Evolutionary conservation across 1,140 invertebrate species (phyloP), one percentile per base, ranked within the genome.

Genomic region (Ceratina japonica): DNA sequence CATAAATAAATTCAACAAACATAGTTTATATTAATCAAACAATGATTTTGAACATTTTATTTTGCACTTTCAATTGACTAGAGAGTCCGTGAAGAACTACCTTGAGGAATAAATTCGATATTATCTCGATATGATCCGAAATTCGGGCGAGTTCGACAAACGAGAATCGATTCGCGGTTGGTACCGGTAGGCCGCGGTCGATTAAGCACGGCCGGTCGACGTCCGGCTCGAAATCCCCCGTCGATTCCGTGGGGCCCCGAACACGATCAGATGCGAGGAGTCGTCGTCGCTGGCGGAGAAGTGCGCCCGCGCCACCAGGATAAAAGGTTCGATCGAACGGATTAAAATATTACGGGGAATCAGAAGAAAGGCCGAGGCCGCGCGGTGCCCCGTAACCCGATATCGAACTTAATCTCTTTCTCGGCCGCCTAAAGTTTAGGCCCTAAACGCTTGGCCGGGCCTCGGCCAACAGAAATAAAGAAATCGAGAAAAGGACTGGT

Each of bases 291-390:
- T n/a, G 20, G 8, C 49, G n/a, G 24, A 18, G 56, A 65, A 54
- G 16, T 22, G 37, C 44, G 58, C n/a, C 31, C 65, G 27, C 68
- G 54, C 81, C 58, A 78, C 61, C 81, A 63, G 64, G 84, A 90
- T 89, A 90, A 91, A 91, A 87, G 87, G 81, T 89, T 89, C 87
- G 89, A 84, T 89, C 86, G 87, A 87, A 87, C 90, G 87, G 90
- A 92, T 92, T 91, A 92, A 91, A 91, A 92, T 91, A 91, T 90
- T 90, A 90, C 87, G 83, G 81, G 75, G 89, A 90, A 90, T 90
- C 78, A 80, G 82, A 88, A 85, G 86, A 89, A 90, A 91, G 87
- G 86, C 64, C 66, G 84, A 77, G 37, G 83, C 78, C 79, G 81
- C 75, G 81, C 77, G 86, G 65, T 81, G 75, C 66, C 80, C 76